These are phyloP conservation scores for Galaxias olidus DNA, from an alignment of 2,797 vertebrate genomes.

Conservation along the genomic window DNA sequence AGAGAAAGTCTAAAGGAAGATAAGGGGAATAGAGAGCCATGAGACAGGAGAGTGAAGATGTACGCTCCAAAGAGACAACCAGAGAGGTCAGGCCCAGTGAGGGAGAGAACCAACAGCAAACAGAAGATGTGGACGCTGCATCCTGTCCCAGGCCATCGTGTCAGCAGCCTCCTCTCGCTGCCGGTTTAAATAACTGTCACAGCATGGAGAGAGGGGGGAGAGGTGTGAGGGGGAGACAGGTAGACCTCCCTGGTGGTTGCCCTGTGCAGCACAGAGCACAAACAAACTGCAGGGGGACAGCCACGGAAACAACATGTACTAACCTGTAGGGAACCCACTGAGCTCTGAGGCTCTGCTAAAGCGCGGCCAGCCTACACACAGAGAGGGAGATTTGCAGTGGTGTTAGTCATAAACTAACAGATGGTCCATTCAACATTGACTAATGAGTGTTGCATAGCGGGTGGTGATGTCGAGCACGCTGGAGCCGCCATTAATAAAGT, in stretches of 20 bases:
- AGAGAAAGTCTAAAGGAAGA: constrained; percentile 33
- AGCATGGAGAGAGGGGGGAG: constrained; percentile 10
- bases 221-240: constrained; percentile 14
- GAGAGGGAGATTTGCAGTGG: too few species aligned
- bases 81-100: not conserved
- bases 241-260: too few species aligned
- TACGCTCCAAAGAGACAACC: not conserved
- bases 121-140: constrained; percentile 45
- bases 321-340: too few species aligned
- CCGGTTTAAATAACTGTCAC: constrained; percentile 64
- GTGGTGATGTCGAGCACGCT: too few species aligned
- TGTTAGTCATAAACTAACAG: too few species aligned
- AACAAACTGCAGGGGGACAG: too few species aligned
- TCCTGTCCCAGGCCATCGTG: constrained; percentile 51
- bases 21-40: constrained; percentile 20
- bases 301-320: too few species aligned
- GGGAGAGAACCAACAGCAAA: constrained; percentile 14
- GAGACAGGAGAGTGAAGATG: constrained; percentile 25
- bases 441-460: too few species aligned
- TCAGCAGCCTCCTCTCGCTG: constrained; percentile 38
- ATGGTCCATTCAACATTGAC: too few species aligned
- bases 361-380: too few species aligned
- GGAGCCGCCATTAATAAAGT: not conserved
- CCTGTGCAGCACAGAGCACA: too few species aligned
- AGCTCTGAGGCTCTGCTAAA: too few species aligned